Evolutionary conservation across 2,888 invertebrate genomes (phyloP), one percentile per base, ranked within the genome.

Genomic region (Caenorhabditis japonica): DNA sequence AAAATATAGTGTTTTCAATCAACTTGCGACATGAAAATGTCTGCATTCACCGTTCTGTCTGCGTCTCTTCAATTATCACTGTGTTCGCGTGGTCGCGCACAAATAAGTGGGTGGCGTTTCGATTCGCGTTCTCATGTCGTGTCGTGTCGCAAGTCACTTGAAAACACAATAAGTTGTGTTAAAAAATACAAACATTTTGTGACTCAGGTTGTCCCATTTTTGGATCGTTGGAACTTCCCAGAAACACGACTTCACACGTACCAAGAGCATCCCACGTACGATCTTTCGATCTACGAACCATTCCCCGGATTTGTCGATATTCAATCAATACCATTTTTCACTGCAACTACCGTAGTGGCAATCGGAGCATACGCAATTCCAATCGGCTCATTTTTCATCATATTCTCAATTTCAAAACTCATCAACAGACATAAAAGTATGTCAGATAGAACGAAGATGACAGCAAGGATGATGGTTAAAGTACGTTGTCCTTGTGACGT

Each of bases 371-470:
- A 70, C 36, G 69, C 38, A n/a, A 43, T 69, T 34, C 69, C 69
- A 27, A 17, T 66, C 15, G 66, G 56, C 4, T 66, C 66, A 4
- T 66, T 66, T 33, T 58, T 66, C 36, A 66, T 66, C 12, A 66
- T 66, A 25, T 66, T 66, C 36, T 56, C 56, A 13, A 66, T 66
- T 41, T 53, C 59, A 34, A 47, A 47, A 15, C 44, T 73, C 17
- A 73, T 73, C 15, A 55, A 44, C 19, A 30, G 25, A 13, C 43
- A 73, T 17, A 55, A 19, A 21, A 66, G 51, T 43, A 73, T 73
- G 73, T 73, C 73, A 13, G 58, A 52, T 1, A 60, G 51, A 47
- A 73, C 73, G 17, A 73, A 73, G 39, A n/a, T n/a, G 17, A 49
- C 43, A 5, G 66, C 73, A 8, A 66, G 39, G 36, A 66, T 52